Evolutionary conservation across 2,797 vertebrate genomes (phyloP), one percentile per base, ranked within the genome.

Genomic region (Salmo trutta): DNA sequence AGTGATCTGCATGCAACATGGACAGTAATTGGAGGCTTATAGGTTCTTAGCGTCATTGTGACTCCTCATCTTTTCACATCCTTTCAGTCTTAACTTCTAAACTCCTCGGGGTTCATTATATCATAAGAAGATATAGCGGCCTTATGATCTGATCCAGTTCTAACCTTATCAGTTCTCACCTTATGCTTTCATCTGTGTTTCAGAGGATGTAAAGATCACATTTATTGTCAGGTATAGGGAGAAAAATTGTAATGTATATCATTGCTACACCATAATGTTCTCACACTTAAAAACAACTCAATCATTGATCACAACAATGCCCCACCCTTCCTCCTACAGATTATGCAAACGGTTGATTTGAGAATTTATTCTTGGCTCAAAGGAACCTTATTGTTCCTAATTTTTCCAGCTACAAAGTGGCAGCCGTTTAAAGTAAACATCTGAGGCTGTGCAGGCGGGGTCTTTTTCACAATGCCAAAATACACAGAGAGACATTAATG

Each of bases 381-480:
- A 70, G n/a, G 64, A 56, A 14, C 62, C 7, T 21, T 47, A n/a
- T 36, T 27, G 66, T 74, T 47, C 10, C 24, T 68, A 24, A 54
- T 64, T 75, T 71, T 24, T 12, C 52, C 53, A 65, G 16, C 5
- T 51, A 72, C 51, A 73, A 56, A 79, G 41, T 65, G 73, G 69
- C 74, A 64, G 15, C 27, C 67, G 19, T 62, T 21, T 59, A 76
- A 51, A 21, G 41, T 47, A 47, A 47, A 47, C 41, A 54, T 75
- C 73, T 33, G 8, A 71, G 62, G 47, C 64, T 52, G 24, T 66
- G 54, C 3, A 65, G 67, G 72, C 78, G 76, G 71, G 71, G 77
- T 73, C 74, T 80, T 89, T 86, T 84, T 81, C 87, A 87, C 88
- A 79, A 85, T 56, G 3, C 17, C 80, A 77, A 83, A 79, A 80